Conservation (phyloP, 2,888 invertebrate species). For the Lottia gigantea region DNA sequence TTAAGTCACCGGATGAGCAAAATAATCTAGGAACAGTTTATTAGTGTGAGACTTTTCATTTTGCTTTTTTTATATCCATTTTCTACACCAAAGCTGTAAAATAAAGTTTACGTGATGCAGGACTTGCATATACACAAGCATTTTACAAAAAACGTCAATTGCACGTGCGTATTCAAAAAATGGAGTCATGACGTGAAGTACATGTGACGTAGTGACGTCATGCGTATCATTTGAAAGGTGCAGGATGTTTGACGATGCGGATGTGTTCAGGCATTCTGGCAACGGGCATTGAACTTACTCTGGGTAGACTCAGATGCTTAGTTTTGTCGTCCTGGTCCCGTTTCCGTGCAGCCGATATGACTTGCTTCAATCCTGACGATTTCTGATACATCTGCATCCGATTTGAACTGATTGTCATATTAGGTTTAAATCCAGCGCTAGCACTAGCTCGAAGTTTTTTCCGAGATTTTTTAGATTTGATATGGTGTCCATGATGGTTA, state of each 20-base stretch:
- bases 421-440: background rate
- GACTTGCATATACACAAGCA: no score
- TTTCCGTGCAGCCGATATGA: slow-evolving; percentile 25
- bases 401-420: background rate
- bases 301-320: slow-evolving; percentile 7
- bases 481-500: slow-evolving; percentile 20
- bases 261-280: slow-evolving; percentile 42
- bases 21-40: no score
- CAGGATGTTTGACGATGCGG: slow-evolving; percentile 57
- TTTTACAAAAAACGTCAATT: no score
- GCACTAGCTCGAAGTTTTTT: background rate
- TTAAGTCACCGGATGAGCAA: no score
- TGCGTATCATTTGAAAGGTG: slow-evolving; percentile 55
- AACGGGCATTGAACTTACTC: background rate
- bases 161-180: no score
- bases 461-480: slow-evolving; percentile 24
- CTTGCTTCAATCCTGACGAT: slow-evolving; percentile 24
- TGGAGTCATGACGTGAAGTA: no score
- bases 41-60: no score
- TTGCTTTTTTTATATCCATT: no score
- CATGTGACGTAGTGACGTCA: no score
- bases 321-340: background rate
- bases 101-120: no score
- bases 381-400: slow-evolving; percentile 14
- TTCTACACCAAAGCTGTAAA: no score